These are phyloP conservation scores for Colletes latitarsis DNA, from an alignment of 1,140 invertebrate species.

Conservation along the genomic window DNA sequence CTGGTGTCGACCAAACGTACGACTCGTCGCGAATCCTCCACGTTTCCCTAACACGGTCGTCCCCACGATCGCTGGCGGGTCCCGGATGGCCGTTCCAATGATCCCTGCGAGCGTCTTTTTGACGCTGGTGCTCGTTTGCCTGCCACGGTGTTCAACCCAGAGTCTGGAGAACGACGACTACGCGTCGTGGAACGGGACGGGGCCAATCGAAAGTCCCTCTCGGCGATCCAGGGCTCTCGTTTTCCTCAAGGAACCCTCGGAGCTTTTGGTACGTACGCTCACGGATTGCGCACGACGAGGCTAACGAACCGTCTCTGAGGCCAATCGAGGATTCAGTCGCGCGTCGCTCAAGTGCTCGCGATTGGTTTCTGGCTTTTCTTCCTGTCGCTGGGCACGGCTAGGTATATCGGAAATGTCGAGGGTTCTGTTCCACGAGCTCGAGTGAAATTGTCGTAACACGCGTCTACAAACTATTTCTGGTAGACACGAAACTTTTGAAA, in stretches of 20 bases:
- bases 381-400: too few species aligned
- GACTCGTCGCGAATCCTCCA: neutral
- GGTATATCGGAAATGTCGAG: neutral
- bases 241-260: constrained; percentile 66
- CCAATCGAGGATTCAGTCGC: constrained; percentile 23
- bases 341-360: constrained; percentile 1
- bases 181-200: neutral
- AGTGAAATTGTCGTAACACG: too few species aligned
- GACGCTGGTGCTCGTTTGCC: constrained; percentile 30
- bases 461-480: too few species aligned
- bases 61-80: constrained; percentile 11
- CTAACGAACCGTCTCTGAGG: constrained; percentile 26
- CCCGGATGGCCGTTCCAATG: constrained; percentile 18
- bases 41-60: too few species aligned
- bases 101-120: constrained; percentile 25
- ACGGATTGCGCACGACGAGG: neutral
- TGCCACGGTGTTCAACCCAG: constrained; percentile 23
- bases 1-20: too few species aligned
- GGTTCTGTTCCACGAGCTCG: neutral
- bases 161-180: constrained; percentile 2
- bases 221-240: constrained; percentile 66
- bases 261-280: constrained; percentile 69
- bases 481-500: too few species aligned
- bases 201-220: constrained; percentile 28
- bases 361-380: neutral